Evolutionary conservation across 1,140 invertebrate genomes (phyloP).

Genomic region (Pseudomyrmex cubaensis): DNA sequence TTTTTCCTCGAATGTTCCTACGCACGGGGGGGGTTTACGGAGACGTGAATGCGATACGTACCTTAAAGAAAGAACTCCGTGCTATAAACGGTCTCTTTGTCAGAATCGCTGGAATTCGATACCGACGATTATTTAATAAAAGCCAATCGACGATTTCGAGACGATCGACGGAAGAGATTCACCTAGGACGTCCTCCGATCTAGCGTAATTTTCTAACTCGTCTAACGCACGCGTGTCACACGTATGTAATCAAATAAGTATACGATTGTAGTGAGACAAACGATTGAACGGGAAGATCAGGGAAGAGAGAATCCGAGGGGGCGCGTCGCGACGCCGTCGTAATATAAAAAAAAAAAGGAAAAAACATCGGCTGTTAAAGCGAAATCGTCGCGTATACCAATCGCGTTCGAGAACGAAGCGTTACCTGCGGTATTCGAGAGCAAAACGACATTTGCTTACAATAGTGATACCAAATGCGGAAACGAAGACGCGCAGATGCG

Average conservation of each 20-base stretch:
- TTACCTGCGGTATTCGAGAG: slow-evolving; percentile 29
- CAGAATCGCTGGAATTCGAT: slow-evolving; percentile 24
- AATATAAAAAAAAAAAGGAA: too few relatives aligned
- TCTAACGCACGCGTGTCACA: neutral
- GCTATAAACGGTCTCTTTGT: slow-evolving; percentile 19
- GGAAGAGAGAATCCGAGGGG: neutral
- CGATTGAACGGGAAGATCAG: neutral
- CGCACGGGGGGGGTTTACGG: neutral
- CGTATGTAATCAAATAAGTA: slow-evolving; percentile 43
- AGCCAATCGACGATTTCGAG: slow-evolving; percentile 37
- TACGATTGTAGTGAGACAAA: slow-evolving; percentile 20
- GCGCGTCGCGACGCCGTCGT: slow-evolving; percentile 31
- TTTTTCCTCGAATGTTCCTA: neutral
- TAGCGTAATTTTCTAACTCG: slow-evolving; percentile 63
- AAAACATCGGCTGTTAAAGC: neutral
- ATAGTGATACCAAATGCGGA: slow-evolving; percentile 5
- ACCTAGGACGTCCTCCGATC: slow-evolving; percentile 31
- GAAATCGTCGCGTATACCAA: neutral
- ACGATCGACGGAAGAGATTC: slow-evolving; percentile 24
- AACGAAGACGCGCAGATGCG: neutral
- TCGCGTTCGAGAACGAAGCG: slow-evolving; percentile 7
- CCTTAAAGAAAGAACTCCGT: neutral
- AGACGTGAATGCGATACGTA: neutral
- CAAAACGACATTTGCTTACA: slow-evolving; percentile 33
- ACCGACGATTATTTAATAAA: neutral